Conservation (phyloP, 2,888 invertebrate genomes). For the Euzetes globulus region DNA sequence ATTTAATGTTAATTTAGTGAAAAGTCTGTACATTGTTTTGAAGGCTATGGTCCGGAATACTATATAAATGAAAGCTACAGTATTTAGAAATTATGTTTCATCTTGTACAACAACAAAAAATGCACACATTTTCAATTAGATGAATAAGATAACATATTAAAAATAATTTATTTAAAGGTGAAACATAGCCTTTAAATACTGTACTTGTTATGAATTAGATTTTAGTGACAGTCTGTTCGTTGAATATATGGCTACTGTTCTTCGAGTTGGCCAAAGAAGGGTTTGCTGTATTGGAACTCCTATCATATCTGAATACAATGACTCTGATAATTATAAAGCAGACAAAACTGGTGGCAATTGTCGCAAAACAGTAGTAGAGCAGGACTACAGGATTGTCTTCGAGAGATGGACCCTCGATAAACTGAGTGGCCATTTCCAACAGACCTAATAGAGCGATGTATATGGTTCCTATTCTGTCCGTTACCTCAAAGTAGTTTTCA, state of each 20-base stretch:
- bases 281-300: background rate
- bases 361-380: background rate
- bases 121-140: too few relatives aligned
- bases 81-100: too few relatives aligned
- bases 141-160: too few relatives aligned
- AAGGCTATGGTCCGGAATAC: too few relatives aligned
- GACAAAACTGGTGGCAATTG: background rate
- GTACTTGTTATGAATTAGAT: background rate
- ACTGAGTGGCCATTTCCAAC: background rate
- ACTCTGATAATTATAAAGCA: background rate
- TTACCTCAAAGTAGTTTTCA: background rate
- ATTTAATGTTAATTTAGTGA: too few relatives aligned
- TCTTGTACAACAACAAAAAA: too few relatives aligned
- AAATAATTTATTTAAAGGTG: too few relatives aligned
- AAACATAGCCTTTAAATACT: too few relatives aligned
- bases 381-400: background rate
- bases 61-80: too few relatives aligned
- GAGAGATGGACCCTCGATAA: slow-evolving; percentile 7
- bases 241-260: background rate
- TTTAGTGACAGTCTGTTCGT: background rate
- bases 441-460: background rate
- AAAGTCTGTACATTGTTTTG: too few relatives aligned
- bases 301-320: background rate
- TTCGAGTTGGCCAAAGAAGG: background rate
- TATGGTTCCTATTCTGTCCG: slow-evolving; percentile 20